These are phyloP conservation scores for Biston stratarius DNA, from an alignment of 2,888 invertebrate genomes.

Conservation along the genomic window DNA sequence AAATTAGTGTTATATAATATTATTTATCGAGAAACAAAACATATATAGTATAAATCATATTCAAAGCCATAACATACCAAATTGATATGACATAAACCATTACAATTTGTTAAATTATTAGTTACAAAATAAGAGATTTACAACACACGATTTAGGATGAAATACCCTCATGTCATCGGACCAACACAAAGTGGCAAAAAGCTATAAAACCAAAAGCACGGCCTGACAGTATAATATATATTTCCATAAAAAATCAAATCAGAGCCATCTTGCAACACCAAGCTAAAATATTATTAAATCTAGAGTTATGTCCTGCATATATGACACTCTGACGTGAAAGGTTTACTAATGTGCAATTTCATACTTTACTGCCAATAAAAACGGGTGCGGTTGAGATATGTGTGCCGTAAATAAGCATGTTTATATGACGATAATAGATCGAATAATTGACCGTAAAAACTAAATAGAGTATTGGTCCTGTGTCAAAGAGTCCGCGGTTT, in stretches of 20 bases:
- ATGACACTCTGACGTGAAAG: slow-evolving; percentile 75
- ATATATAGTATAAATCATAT: not conserved
- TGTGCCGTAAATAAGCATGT: slow-evolving; percentile 72
- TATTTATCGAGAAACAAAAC: too few species aligned
- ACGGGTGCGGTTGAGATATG: slow-evolving; percentile 58
- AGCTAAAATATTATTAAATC: slow-evolving; percentile 71
- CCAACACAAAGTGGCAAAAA: slow-evolving; percentile 71
- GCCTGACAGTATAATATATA: slow-evolving; percentile 67
- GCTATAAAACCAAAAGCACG: slow-evolving; percentile 68
- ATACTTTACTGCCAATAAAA: slow-evolving; percentile 82
- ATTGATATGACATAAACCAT: slow-evolving; percentile 21
- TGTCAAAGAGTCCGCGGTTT: slow-evolving; percentile 55
- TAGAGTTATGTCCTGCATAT: slow-evolving; percentile 72
- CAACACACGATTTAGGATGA: slow-evolving; percentile 37
- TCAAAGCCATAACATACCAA: slow-evolving; percentile 12
- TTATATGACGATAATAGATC: slow-evolving; percentile 76
- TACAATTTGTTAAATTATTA: slow-evolving; percentile 16
- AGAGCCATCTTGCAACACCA: slow-evolving; percentile 66
- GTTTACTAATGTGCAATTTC: slow-evolving; percentile 80
- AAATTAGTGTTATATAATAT: not conserved
- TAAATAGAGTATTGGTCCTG: slow-evolving; percentile 63
- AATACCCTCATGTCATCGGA: slow-evolving; percentile 48
- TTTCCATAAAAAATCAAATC: slow-evolving; percentile 77
- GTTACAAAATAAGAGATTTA: slow-evolving; percentile 37
- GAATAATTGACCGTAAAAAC: slow-evolving; percentile 78